Evolutionary conservation across 2,113 vertebrate species (phyloP), one percentile per base, ranked within the genome.

Genomic region (Progne subis): DNA sequence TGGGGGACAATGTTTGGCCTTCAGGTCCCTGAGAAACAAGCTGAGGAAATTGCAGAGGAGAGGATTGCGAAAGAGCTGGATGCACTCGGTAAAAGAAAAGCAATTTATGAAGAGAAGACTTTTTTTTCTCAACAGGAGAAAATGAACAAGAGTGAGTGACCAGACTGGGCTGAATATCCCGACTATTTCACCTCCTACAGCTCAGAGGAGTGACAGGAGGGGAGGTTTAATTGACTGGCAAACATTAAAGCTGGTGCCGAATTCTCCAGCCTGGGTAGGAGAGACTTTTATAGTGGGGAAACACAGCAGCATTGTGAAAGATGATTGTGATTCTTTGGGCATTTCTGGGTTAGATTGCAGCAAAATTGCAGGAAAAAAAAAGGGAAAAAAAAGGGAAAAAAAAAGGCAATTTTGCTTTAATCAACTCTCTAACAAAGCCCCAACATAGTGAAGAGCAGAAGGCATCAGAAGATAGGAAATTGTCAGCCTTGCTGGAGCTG

Each of bases 401-500:
- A 79, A 78, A 65, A 37, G 7, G 91, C 87, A 92, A 90, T 96
- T 96, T 82, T 87, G 70, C 84, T 95, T 92, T 95, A 97, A 95
- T 97, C 94, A 85, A 72, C 91, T 87, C 24, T 55, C 6, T 69
- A 89, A 95, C 91, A 95, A 95, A 95, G 89, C 49, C 49, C 39
- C 25, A 4, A 69, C 37, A 26, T 4, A 75, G 89, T 52, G 49
- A 92, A 61, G 81, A 90, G 84, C 89, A 92, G 86, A 63, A 92
- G 82, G 83, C 74, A 90, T 92, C 60, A 79, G 86, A 69, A 89
- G 94, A 72, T 89, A 79, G 84, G 91, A 91, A 95, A 95, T 76
- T 82, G 86, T 92, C 74, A 50, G 91, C 57, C 17, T 92, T 91
- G 89, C 96, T 95, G 95, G 86, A 82, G 63, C 93, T 95, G 84